phyloP scores from a whole-genome alignment of 2,797 vertebrate species.

The Trichosurus vulpecula region DNA sequence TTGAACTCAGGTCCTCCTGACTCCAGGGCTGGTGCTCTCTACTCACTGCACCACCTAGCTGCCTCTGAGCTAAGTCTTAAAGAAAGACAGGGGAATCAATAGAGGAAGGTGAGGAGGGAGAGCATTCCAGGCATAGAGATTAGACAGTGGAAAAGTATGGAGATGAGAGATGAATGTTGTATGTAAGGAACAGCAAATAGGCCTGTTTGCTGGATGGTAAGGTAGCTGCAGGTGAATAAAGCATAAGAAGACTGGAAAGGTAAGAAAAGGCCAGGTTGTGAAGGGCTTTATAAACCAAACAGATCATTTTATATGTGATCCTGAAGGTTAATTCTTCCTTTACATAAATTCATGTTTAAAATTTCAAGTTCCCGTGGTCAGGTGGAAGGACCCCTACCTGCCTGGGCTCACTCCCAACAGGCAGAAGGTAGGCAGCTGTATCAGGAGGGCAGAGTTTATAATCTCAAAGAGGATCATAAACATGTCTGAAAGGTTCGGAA shows the following conservation, averaged over 20 bases:
- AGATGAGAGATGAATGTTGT: neutral
- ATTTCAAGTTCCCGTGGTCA: neutral
- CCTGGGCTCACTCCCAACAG: neutral
- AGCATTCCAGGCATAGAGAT: neutral
- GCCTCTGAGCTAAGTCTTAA: neutral
- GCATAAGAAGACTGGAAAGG: neutral
- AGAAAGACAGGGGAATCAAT: neutral
- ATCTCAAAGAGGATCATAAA: no score
- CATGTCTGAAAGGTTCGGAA: no score
- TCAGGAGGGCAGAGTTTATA: no score
- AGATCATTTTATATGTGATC: neutral
- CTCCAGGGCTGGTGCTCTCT: no score
- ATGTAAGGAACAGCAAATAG: neutral
- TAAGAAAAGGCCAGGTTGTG: neutral
- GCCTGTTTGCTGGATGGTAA: neutral
- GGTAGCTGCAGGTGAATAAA: neutral
- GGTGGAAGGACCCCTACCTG: neutral
- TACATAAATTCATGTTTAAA: neutral
- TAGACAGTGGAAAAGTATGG: neutral
- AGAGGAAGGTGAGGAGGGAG: neutral
- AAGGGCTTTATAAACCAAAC: neutral
- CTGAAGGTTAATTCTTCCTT: neutral
- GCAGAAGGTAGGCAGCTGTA: neutral
- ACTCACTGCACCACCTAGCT: no score
- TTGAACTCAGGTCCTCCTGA: no score